Conservation (phyloP, 2,113 vertebrate species). For the Sander lucioperca region DNA sequence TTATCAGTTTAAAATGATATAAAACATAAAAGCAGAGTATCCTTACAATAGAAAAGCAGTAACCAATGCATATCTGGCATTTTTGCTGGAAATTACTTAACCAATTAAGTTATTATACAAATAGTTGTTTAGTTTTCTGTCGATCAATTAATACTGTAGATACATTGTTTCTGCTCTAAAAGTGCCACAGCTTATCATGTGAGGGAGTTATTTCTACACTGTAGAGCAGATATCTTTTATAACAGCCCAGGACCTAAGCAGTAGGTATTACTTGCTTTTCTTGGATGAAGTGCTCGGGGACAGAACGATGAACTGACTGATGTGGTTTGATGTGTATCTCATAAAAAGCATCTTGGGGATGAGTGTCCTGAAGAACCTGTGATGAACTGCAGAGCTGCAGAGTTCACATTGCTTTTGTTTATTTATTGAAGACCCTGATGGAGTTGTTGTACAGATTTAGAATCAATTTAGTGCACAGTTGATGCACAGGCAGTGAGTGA, state of each 20-base stretch:
- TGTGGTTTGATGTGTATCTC: slow-evolving; percentile 42
- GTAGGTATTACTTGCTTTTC: slow-evolving; percentile 17
- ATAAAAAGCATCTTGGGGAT: slow-evolving; percentile 43
- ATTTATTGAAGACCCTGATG: slow-evolving; percentile 73
- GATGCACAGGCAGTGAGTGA: slow-evolving; percentile 42
- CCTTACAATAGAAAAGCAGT: too few species aligned
- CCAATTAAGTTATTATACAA: neutral
- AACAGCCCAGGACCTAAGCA: neutral
- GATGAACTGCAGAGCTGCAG: slow-evolving; percentile 25
- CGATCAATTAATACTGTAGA: too few species aligned
- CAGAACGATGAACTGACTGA: slow-evolving; percentile 35
- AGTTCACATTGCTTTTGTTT: slow-evolving; percentile 57
- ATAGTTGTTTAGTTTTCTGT: neutral
- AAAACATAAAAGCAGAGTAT: neutral
- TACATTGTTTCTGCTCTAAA: neutral
- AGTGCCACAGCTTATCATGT: slow-evolving; percentile 3
- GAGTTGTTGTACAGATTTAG: slow-evolving; percentile 71
- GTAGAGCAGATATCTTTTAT: neutral
- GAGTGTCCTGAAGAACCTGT: slow-evolving; percentile 24
- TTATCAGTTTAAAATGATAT: neutral
- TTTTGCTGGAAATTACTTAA: neutral
- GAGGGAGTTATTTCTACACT: neutral
- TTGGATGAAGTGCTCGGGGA: slow-evolving; percentile 18
- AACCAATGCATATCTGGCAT: neutral
- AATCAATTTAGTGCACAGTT: slow-evolving; percentile 53